Conservation (phyloP, 2,797 vertebrate genomes). For the Sylvilagus floridanus region DNA sequence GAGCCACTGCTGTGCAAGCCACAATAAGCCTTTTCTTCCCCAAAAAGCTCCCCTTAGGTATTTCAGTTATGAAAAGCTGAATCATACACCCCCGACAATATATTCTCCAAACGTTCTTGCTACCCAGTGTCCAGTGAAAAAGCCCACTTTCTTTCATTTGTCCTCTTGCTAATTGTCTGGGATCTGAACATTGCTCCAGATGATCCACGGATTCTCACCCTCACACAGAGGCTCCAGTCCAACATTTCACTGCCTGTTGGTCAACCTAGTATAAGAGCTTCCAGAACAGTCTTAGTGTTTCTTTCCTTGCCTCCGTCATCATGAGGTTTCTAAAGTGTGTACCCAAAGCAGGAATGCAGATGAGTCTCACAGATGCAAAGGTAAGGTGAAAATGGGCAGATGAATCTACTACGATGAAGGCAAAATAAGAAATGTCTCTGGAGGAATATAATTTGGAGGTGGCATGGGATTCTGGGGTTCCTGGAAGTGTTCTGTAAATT, state of each 20-base stretch:
- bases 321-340: background rate
- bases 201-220: no score
- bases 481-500: background rate
- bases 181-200: background rate
- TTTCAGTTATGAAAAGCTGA: no score
- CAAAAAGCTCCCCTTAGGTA: no score
- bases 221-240: background rate
- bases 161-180: background rate
- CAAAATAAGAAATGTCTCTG: background rate
- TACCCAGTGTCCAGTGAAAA: background rate
- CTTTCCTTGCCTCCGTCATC: background rate
- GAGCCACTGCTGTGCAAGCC: no score
- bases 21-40: no score
- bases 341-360: no score
- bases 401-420: background rate
- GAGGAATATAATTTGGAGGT: fast-evolving
- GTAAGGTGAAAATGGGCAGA: background rate
- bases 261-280: background rate
- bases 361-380: background rate
- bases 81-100: background rate
- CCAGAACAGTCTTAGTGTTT: background rate
- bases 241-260: background rate
- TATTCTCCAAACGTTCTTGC: background rate
- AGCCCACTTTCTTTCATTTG: fast-evolving
- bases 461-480: background rate